Evolutionary conservation across 2,888 invertebrate species (phyloP).

Genomic region (Leptogaster cylindrica): DNA sequence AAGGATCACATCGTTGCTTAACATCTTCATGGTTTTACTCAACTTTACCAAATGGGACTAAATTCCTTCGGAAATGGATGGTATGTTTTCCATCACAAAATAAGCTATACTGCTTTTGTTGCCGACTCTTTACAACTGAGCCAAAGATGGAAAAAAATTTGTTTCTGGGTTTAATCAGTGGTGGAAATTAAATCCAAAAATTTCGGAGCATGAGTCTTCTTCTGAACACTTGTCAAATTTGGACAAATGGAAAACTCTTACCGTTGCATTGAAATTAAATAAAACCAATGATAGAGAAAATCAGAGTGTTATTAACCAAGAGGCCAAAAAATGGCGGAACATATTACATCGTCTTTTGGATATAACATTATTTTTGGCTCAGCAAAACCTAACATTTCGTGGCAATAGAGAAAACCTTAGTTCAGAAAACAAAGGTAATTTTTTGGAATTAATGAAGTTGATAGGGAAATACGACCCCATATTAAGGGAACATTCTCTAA

Average conservation of each 20-base stretch:
- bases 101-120: too few species aligned
- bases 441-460: too few species aligned
- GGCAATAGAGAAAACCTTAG: constrained; percentile 30
- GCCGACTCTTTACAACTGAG: too few species aligned
- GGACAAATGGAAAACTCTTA: not conserved
- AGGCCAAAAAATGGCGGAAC: constrained; percentile 12
- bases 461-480: constrained; percentile 38
- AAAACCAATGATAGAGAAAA: not conserved
- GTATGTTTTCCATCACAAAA: too few species aligned
- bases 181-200: not conserved
- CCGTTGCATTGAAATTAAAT: not conserved
- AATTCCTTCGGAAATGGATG: too few species aligned
- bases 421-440: too few species aligned
- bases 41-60: too few species aligned
- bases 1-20: too few species aligned
- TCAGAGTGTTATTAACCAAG: not conserved
- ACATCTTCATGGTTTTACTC: too few species aligned
- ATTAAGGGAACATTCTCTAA: constrained; percentile 20
- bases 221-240: not conserved
- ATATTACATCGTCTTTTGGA: constrained; percentile 24
- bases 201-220: not conserved
- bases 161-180: not conserved
- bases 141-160: too few species aligned
- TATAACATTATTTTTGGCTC: constrained; percentile 27
- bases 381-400: constrained; percentile 26